These are phyloP conservation scores for Philonicus albiceps DNA, from an alignment of 2,888 invertebrate species.

Conservation along the genomic window DNA sequence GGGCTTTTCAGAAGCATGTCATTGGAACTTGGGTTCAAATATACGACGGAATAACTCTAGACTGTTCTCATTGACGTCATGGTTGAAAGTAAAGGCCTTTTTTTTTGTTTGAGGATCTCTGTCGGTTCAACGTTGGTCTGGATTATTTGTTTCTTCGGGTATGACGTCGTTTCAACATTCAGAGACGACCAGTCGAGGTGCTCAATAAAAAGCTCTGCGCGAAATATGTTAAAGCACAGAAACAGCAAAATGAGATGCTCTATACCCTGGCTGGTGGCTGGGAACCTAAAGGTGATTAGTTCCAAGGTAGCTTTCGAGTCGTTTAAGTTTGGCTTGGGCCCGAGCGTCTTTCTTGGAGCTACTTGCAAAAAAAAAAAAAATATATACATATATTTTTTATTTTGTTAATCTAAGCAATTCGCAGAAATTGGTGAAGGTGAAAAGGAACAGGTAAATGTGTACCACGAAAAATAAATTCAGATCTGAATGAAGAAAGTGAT, in stretches of 20 bases:
- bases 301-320: slow-evolving; percentile 23
- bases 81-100: slow-evolving; percentile 8
- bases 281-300: slow-evolving; percentile 20
- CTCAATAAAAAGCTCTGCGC: slow-evolving; percentile 5
- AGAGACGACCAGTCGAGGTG: background rate
- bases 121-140: background rate
- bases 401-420: background rate
- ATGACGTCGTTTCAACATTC: background rate
- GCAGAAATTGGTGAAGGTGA: background rate
- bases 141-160: background rate
- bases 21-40: background rate
- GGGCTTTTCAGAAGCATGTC: background rate
- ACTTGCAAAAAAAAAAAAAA: background rate
- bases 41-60: background rate
- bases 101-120: too few species aligned
- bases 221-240: background rate
- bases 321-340: background rate
- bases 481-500: background rate
- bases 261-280: slow-evolving; percentile 2
- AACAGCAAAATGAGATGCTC: background rate
- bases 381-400: too few species aligned
- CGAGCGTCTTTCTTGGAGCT: background rate
- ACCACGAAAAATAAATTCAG: background rate
- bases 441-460: background rate
- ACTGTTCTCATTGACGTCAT: slow-evolving; percentile 29